Conservation (phyloP, 2,888 invertebrate genomes). For the Gymnosoma rotundatum region DNA sequence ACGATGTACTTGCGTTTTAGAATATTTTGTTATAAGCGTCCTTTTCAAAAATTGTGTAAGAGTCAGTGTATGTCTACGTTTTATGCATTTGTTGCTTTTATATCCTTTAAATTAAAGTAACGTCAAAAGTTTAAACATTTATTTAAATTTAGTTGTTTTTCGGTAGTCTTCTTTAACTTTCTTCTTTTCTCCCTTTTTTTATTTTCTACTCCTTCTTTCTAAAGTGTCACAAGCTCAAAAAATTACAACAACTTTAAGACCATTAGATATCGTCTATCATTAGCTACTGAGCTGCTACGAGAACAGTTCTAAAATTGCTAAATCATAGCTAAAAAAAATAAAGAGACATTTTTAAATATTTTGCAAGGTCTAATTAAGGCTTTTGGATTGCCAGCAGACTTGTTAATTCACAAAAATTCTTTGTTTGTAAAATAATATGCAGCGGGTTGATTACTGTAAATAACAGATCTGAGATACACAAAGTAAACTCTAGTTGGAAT, state of each 20-base stretch:
- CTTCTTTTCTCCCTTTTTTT: too few relatives aligned
- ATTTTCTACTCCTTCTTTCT: not conserved
- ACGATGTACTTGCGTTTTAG: too few relatives aligned
- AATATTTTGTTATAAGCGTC: not conserved
- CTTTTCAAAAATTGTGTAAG: not conserved
- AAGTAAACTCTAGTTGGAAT: too few relatives aligned
- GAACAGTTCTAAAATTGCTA: not conserved
- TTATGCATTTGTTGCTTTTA: slow-evolving; percentile 63
- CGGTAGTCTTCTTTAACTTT: not conserved
- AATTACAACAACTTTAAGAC: too few relatives aligned
- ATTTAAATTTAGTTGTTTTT: not conserved
- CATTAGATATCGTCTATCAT: too few relatives aligned
- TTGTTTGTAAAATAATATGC: too few relatives aligned
- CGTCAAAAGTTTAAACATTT: slow-evolving; percentile 55
- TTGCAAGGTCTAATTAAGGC: too few relatives aligned
- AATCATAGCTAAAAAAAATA: not conserved
- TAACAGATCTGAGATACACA: too few relatives aligned
- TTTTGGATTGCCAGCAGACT: too few relatives aligned
- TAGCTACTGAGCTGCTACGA: not conserved
- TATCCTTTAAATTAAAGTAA: slow-evolving; percentile 26
- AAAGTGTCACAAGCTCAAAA: not conserved
- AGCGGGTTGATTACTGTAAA: too few relatives aligned
- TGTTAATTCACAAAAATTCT: too few relatives aligned
- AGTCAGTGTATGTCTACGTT: not conserved
- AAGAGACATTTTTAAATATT: too few relatives aligned